Evolutionary conservation across 2,797 vertebrate genomes (phyloP), one percentile per base, ranked within the genome.

Genomic region (Eulemur coronatus): DNA sequence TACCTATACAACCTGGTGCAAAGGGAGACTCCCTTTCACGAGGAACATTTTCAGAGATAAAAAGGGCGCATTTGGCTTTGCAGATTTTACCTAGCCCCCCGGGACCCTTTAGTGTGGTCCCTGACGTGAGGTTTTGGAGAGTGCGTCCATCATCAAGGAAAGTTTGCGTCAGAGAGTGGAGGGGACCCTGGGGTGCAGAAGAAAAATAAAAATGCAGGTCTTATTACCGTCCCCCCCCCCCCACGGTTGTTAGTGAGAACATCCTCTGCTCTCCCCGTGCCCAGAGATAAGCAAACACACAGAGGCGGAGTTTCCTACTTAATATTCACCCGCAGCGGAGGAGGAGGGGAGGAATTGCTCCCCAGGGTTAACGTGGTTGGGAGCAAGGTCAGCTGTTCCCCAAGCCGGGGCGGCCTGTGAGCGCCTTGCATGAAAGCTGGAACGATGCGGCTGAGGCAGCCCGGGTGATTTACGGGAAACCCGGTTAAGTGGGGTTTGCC

Each of bases 351-450:
- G 73, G 65, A 92, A 90, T 70, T 22, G 80, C 86, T 84, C 79
- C 95, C 52, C 59, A 57, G 96, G 91, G 95, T 89, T 70, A 63
- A 1, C 0, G 0, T 38, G 61, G 81, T 94, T 89, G 88, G 59
- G 89, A 96, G 91, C 82, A 38, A 89, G 86, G 95, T 95, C 90
- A 55, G 96, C 93, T 84, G 87, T 48, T 90, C 61, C 91, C 92
- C 15, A 8, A 52, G 96, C 89, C 3, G 11, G 41, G 26, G 35
- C 80, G 73, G 75, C 92, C 92, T 81, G 91, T n/a, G 76, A 95
- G 50, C 6, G 28, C n/a, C 91, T 92, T 59, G 28, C 67, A 26
- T 94, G 41, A 86, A 90, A 84, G 76, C 87, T 12, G 61, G 75
- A 80, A 80, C 4, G 26, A 28, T 30, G 26, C 88, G 30, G 85